Base-by-base conservation (phyloP, 2,113 vertebrate genomes). In the Dermatemys mawii region DNA sequence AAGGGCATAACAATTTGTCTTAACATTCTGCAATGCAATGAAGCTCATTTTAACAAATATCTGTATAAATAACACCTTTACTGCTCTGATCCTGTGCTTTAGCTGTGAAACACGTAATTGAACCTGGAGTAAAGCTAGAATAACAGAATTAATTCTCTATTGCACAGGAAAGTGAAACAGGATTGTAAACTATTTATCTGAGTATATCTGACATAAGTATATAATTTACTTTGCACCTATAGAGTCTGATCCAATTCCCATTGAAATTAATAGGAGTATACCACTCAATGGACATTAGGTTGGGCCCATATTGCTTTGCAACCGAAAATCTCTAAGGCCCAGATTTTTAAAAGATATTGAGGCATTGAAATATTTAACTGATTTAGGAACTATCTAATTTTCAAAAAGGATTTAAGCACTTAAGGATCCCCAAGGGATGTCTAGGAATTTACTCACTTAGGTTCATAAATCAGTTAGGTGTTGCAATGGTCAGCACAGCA, bases 1-100 rank as follows among this genome's bases (percentile, higher is more conserved):
- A 97, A 97, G 96, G 95, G 88, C 93, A 94, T 80, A 94, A 93
- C 94, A 96, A 97, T 97, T 97, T 97, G 87, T 97, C 96, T 97
- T 96, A 94, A 86, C 95, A 84, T 93, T 94, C 85, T 92, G 78
- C 93, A 96, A 89, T 32, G 63, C 70, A 90, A 87, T 78, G 82
- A 94, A 96, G 55, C 78, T 95, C 89, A 96, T 95, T 97, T 96
- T 93, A 97, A 95, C 94, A 95, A 97, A 95, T 93, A 97, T 93
- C 93, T 93, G 6, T 84, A 97, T 96, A 96, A 95, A 96, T 93
- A 96, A 95, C 80, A 78, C 57, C 92, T 96, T 97, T 97, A 88
- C 89, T 96, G 26, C 41, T 91, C 89, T 95, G 92, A 93, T 93
- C 81, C 92, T 88, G 73, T 94, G 86, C 85, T 92, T 95, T 89